A percentile compares a stretch with the other conserved stretches of the same genome.
These are phyloP conservation scores for Rotaria sp. DNA, from an alignment of 2,888 invertebrate species.

Conservation along the genomic window DNA sequence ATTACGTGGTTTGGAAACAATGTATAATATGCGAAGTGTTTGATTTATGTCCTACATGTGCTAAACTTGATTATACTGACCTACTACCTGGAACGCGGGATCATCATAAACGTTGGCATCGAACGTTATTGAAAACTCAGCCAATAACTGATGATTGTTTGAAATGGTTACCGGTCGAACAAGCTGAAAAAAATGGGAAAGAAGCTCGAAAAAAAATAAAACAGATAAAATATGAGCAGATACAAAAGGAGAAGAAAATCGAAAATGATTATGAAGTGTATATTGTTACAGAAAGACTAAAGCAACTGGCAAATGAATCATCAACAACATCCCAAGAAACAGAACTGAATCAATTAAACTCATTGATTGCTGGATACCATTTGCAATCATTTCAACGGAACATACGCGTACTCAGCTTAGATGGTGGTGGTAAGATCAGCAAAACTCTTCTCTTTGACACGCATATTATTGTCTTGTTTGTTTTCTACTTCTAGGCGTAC, in stretches of 20 bases:
- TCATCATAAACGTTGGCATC: not conserved
- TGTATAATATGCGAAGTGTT: not conserved
- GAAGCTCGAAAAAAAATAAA: not conserved
- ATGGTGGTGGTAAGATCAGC: not conserved
- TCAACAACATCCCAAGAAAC: not conserved
- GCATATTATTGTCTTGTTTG: too few relatives aligned
- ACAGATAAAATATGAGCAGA: not conserved
- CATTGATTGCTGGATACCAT: not conserved
- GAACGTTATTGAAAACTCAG: too few relatives aligned
- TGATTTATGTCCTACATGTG: not conserved
- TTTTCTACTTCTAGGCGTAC: not conserved
- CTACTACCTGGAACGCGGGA: not conserved
- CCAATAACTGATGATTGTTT: too few relatives aligned
- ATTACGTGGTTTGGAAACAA: not conserved
- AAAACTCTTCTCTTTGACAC: too few relatives aligned
- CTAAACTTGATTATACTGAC: not conserved
- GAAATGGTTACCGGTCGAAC: too few relatives aligned
- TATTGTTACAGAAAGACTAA: not conserved
- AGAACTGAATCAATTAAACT: not conserved
- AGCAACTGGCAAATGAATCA: not conserved
- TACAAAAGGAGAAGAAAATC: not conserved
- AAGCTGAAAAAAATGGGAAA: not conserved
- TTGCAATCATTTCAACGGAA: not conserved
- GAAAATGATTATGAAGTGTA: not conserved
- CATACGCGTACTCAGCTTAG: not conserved